Conservation (phyloP, 2,113 vertebrate genomes). For the Silurus asotus region DNA sequence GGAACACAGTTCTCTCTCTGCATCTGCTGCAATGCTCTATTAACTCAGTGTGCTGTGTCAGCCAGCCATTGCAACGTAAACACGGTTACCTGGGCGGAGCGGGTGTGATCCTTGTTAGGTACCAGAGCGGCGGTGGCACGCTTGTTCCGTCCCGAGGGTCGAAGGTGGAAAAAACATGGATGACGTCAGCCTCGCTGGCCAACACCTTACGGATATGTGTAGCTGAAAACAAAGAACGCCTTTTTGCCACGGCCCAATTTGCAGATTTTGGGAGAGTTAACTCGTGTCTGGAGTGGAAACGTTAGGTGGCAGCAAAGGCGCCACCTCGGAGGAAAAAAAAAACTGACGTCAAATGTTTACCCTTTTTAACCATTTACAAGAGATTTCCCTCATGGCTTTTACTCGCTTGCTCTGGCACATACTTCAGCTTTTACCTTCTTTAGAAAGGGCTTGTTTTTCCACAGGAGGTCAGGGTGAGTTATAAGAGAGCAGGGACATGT, state of each 20-base stretch:
- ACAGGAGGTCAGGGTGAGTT: slow-evolving; percentile 37
- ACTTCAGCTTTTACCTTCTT: slow-evolving; percentile 35
- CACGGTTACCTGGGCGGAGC: slow-evolving; percentile 49
- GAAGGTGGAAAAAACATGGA: slow-evolving; percentile 62
- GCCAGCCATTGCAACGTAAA: slow-evolving; percentile 52
- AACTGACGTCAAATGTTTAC: slow-evolving; percentile 57
- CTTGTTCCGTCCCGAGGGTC: slow-evolving; percentile 19
- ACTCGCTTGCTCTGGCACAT: slow-evolving; percentile 30
- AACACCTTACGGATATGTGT: slow-evolving; percentile 62
- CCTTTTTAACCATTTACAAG: slow-evolving; percentile 61
- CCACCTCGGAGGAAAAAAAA: slow-evolving; percentile 54
- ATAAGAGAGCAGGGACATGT: slow-evolving; percentile 45
- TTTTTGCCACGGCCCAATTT: slow-evolving; percentile 45
- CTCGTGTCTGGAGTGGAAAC: slow-evolving; percentile 67
- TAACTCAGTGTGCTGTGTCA: slow-evolving; percentile 55
- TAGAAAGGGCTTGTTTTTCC: slow-evolving; percentile 34
- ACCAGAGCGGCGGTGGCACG: slow-evolving; percentile 56
- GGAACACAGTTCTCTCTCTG: neutral
- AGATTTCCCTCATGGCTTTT: slow-evolving; percentile 60
- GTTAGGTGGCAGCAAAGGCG: slow-evolving; percentile 63
- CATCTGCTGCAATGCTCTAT: slow-evolving; percentile 41
- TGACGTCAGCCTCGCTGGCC: slow-evolving; percentile 65
- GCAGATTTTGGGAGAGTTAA: slow-evolving; percentile 51
- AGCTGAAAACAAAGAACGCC: slow-evolving; percentile 67
- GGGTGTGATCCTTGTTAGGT: slow-evolving; percentile 17